A percentile compares a stretch with the other conserved stretches of the same genome.
phyloP scores from a whole-genome alignment of 2,888 invertebrate species.

The Diplazon laetatorius region DNA sequence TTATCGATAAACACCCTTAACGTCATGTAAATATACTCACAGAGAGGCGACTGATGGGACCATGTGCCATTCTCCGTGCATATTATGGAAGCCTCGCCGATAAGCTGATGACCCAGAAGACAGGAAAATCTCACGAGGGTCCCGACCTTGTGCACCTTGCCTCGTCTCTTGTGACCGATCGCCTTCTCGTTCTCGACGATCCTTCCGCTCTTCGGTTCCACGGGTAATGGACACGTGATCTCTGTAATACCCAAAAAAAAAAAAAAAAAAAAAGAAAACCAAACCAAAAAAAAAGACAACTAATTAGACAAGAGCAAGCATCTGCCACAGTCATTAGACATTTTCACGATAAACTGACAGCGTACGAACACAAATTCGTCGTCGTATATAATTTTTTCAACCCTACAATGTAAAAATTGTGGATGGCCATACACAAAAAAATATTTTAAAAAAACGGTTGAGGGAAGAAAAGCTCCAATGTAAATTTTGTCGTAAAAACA shows the following conservation, averaged over 20 bases:
- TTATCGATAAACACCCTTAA: too few species aligned
- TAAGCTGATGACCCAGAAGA: slow-evolving; percentile 86
- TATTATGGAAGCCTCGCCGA: slow-evolving; percentile 92
- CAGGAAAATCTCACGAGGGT: slow-evolving; percentile 91
- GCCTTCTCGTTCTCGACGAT: slow-evolving; percentile 82
- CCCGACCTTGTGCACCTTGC: slow-evolving; percentile 89
- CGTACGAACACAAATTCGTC: slow-evolving; percentile 19
- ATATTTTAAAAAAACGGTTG: slow-evolving; percentile 5
- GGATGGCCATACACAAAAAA: too few species aligned
- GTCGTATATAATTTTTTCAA: background rate
- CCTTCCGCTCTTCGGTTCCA: slow-evolving; percentile 89
- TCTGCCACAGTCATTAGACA: background rate
- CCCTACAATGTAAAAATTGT: slow-evolving; percentile 10
- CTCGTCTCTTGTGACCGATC: slow-evolving; percentile 81
- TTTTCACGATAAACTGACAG: background rate
- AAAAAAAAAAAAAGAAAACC: background rate
- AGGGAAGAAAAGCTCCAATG: background rate
- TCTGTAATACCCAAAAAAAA: slow-evolving; percentile 84
- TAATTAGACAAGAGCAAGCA: background rate
- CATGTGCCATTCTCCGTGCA: slow-evolving; percentile 95
- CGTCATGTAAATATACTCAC: slow-evolving; percentile 83
- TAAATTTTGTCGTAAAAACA: too few species aligned
- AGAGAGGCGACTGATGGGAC: slow-evolving; percentile 94
- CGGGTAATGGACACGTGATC: slow-evolving; percentile 91
- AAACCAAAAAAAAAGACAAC: background rate